phyloP scores from a whole-genome alignment of 2,888 invertebrate species.

The Glaucopsyche alexis region DNA sequence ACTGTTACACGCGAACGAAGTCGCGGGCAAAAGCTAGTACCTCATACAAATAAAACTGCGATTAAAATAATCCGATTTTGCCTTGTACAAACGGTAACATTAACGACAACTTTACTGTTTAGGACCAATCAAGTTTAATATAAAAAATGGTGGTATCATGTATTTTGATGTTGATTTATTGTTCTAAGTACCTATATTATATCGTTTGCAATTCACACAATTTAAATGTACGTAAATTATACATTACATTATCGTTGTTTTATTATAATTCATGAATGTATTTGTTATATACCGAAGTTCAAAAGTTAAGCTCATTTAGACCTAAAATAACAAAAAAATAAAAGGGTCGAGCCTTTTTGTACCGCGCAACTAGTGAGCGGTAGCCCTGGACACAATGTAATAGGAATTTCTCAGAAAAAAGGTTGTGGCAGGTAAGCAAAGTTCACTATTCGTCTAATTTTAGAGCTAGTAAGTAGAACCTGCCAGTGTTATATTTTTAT shows the following conservation, averaged over 20 bases:
- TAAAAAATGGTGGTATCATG: no score
- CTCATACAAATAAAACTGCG: not conserved
- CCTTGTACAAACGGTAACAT: not conserved
- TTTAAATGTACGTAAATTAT: not conserved
- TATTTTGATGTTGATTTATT: no score
- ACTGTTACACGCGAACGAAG: no score
- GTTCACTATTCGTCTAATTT: slow-evolving; percentile 29
- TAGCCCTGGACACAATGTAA: slow-evolving; percentile 18
- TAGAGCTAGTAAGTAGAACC: slow-evolving; percentile 28
- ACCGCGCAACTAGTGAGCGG: not conserved
- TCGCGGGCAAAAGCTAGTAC: no score
- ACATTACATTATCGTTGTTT: not conserved
- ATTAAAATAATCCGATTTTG: not conserved
- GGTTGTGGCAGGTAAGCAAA: slow-evolving; percentile 27
- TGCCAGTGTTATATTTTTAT: not conserved
- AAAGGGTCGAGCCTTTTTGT: not conserved
- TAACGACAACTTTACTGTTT: not conserved
- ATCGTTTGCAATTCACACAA: not conserved
- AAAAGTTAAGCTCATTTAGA: slow-evolving; percentile 13
- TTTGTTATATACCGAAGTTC: not conserved
- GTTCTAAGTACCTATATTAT: not conserved
- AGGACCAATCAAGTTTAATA: not conserved
- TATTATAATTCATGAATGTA: not conserved
- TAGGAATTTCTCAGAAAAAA: slow-evolving; percentile 29
- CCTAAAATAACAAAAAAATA: not conserved